phyloP scores from a whole-genome alignment of 1,140 invertebrate species.

The Philotrypesis tridentata region DNA sequence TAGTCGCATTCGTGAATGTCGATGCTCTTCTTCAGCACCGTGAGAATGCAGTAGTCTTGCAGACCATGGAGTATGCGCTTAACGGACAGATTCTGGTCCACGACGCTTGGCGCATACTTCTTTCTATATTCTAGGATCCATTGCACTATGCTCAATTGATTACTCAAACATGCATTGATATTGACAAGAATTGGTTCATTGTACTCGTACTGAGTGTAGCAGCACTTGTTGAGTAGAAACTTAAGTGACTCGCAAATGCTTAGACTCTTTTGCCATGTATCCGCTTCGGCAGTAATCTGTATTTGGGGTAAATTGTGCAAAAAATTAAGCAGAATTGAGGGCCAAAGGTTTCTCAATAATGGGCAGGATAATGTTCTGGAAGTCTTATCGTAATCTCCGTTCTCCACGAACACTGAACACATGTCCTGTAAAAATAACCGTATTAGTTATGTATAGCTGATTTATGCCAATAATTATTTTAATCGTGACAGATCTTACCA shows the following conservation, averaged over 20 bases:
- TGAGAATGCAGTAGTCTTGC: constrained; percentile 56
- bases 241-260: constrained; percentile 55
- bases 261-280: constrained; percentile 47
- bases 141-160: constrained; percentile 55
- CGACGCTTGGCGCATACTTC: neutral
- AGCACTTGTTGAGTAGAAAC: constrained; percentile 59
- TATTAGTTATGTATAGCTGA: neutral
- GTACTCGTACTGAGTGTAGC: constrained; percentile 39
- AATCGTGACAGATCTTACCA: constrained; percentile 54
- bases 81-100: constrained; percentile 51
- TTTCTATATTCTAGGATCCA: constrained; percentile 59
- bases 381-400: constrained; percentile 55
- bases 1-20: constrained; percentile 61
- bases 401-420: constrained; percentile 56
- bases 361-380: constrained; percentile 55
- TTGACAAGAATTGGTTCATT: constrained; percentile 52
- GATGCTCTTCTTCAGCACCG: constrained; percentile 58
- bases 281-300: constrained; percentile 36
- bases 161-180: constrained; percentile 52
- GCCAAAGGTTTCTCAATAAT: constrained; percentile 58
- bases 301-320: constrained; percentile 51
- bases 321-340: constrained; percentile 59
- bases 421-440: constrained; percentile 57
- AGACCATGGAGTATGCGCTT: constrained; percentile 56
- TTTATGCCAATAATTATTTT: constrained; percentile 29